A percentile compares a stretch with the other conserved stretches of the same genome.
These are phyloP conservation scores for Etheostoma nigrum DNA, from an alignment of 2,797 vertebrate genomes.

Conservation along the genomic window DNA sequence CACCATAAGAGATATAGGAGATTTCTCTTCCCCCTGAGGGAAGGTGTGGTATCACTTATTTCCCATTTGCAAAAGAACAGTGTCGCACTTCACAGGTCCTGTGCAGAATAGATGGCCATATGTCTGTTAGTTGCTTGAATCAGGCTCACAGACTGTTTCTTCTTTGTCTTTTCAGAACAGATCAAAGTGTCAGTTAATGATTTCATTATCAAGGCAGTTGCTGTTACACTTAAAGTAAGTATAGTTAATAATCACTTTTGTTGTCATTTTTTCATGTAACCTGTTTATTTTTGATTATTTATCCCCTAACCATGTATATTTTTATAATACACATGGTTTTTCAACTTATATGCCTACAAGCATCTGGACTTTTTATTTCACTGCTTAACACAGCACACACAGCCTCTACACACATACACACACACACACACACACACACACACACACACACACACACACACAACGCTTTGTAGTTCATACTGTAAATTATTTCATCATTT, in stretches of 20 bases:
- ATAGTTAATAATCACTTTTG: constrained; percentile 1
- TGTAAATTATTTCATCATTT: not conserved
- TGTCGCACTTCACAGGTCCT: not conserved
- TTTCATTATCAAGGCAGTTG: constrained; percentile 97
- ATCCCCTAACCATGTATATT: not conserved
- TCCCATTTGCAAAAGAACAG: not conserved
- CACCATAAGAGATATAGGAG: not conserved
- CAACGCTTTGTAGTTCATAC: not conserved
- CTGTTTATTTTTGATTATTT: not conserved
- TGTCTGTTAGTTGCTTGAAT: constrained; percentile 13
- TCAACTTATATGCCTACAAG: not conserved
- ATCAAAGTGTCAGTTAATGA: constrained; percentile 97
- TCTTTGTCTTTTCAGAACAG: constrained; percentile 87
- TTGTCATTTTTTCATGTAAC: not conserved
- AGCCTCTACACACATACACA: no score
- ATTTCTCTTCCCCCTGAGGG: not conserved
- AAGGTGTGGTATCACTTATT: not conserved
- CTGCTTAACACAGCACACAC: not conserved
- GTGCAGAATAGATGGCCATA: not conserved
- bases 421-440: no score
- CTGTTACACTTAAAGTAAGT: constrained; percentile 95
- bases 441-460: no score
- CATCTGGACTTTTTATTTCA: not conserved
- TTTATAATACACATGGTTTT: constrained; percentile 7
- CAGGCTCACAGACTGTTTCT: constrained; percentile 26